phyloP scores from a whole-genome alignment of 2,113 vertebrate species.

The Collichthys lucidus region DNA sequence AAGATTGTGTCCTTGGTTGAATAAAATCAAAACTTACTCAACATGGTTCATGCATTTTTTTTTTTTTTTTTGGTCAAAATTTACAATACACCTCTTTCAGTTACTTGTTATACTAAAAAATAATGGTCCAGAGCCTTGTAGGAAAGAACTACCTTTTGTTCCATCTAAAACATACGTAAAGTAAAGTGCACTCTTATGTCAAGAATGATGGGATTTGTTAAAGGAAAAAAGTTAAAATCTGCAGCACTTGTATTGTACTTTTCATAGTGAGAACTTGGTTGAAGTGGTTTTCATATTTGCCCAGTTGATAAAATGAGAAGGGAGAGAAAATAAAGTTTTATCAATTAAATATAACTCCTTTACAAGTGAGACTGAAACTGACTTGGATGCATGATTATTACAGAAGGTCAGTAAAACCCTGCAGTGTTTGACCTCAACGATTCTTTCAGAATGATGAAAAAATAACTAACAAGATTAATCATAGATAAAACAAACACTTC shows the following conservation, averaged over 20 bases:
- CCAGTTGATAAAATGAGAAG: not conserved
- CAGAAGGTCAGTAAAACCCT: not conserved
- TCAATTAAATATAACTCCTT: not conserved
- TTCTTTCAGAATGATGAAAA: not conserved
- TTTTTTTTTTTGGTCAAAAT: not conserved
- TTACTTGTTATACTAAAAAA: constrained; percentile 6
- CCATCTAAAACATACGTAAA: not conserved
- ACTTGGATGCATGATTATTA: not conserved
- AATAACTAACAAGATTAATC: not conserved
- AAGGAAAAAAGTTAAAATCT: not conserved
- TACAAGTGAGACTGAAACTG: not conserved
- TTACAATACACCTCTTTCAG: constrained; percentile 7
- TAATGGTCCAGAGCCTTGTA: not conserved
- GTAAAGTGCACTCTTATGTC: not conserved
- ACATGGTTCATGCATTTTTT: not conserved
- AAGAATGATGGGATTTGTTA: not conserved
- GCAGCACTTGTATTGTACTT: not conserved
- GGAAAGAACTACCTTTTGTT: constrained; percentile 10
- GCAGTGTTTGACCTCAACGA: not conserved
- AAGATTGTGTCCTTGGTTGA: constrained; percentile 23
- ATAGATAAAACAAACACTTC: not conserved
- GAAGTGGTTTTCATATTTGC: not conserved
- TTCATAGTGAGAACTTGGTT: not conserved
- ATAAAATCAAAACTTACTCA: constrained; percentile 31
- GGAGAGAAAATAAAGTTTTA: not conserved